A percentile compares a stretch with the other conserved stretches of the same genome.
Conservation (phyloP, 2,113 vertebrate species). For the Callionymus lyra region DNA sequence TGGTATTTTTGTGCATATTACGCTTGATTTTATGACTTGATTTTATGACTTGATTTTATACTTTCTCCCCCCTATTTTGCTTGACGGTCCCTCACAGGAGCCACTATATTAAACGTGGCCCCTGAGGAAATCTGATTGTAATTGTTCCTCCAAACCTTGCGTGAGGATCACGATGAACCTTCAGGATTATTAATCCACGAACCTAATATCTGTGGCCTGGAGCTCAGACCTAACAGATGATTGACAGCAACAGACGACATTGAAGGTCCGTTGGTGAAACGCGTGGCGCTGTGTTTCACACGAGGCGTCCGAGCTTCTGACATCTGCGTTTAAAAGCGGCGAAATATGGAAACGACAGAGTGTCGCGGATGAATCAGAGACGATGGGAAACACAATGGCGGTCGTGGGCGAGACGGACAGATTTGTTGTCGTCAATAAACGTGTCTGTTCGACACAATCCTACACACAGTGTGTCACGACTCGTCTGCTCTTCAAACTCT, state of each 20-base stretch:
- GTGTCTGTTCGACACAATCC: not conserved
- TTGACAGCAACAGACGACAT: constrained; percentile 49
- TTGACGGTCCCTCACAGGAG: too few relatives aligned
- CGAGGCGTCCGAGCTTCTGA: constrained; percentile 17
- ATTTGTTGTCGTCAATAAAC: not conserved
- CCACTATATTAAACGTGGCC: too few relatives aligned
- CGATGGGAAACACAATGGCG: constrained; percentile 2
- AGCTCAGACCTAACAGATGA: constrained; percentile 51
- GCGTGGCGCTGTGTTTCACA: constrained; percentile 23
- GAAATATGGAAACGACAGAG: not conserved
- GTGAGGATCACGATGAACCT: too few relatives aligned
- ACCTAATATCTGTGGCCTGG: constrained; percentile 11
- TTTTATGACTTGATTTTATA: too few relatives aligned
- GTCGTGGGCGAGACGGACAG: constrained; percentile 7
- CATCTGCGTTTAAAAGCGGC: constrained; percentile 18
- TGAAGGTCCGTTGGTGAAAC: constrained; percentile 12
- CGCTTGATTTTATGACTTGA: too few relatives aligned
- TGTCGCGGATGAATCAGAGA: not conserved
- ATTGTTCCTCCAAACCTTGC: too few relatives aligned
- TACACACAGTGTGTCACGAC: not conserved
- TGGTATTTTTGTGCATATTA: too few relatives aligned
- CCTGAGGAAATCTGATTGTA: too few relatives aligned
- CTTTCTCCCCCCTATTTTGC: too few relatives aligned
- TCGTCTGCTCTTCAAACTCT: too few relatives aligned
- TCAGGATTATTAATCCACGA: too few relatives aligned